These are phyloP conservation scores for Erpornis zantholeuca DNA, from an alignment of 2,113 vertebrate species.

Conservation along the genomic window DNA sequence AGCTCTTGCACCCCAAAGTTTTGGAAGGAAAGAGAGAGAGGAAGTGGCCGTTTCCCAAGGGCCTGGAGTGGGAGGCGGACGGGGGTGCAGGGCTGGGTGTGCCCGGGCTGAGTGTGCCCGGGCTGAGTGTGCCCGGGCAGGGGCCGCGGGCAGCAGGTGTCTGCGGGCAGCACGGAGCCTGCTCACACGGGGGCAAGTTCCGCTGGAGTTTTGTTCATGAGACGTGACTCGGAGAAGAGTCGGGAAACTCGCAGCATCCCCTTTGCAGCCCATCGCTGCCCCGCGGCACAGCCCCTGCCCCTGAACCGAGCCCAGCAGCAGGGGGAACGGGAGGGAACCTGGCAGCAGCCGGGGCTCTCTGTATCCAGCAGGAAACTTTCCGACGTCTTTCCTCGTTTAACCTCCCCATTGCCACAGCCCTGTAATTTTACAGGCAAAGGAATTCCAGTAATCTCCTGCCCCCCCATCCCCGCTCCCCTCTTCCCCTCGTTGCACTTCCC, in stretches of 20 bases:
- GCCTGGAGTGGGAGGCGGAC: background rate
- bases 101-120: background rate
- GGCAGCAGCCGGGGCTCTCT: background rate
- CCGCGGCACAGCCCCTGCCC: background rate
- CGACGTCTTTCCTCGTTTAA: background rate
- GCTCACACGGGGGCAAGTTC: background rate
- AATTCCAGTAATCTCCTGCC: background rate
- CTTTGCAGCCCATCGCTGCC: background rate
- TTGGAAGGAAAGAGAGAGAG: background rate
- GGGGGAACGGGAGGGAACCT: background rate
- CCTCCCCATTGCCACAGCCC: background rate
- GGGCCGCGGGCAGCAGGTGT: constrained; percentile 25
- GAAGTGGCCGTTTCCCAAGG: background rate
- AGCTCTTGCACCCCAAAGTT: background rate
- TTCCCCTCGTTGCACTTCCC: background rate
- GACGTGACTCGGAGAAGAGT: background rate
- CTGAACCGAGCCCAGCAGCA: background rate
- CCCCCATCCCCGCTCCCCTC: background rate
- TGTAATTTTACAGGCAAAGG: background rate
- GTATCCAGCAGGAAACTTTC: background rate
- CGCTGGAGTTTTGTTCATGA: background rate
- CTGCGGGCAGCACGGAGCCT: background rate
- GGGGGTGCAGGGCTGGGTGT: background rate
- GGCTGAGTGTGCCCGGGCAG: background rate
- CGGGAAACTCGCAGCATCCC: background rate